These are phyloP conservation scores for Fistularia tabacaria DNA, from an alignment of 2,797 vertebrate species.

Conservation along the genomic window DNA sequence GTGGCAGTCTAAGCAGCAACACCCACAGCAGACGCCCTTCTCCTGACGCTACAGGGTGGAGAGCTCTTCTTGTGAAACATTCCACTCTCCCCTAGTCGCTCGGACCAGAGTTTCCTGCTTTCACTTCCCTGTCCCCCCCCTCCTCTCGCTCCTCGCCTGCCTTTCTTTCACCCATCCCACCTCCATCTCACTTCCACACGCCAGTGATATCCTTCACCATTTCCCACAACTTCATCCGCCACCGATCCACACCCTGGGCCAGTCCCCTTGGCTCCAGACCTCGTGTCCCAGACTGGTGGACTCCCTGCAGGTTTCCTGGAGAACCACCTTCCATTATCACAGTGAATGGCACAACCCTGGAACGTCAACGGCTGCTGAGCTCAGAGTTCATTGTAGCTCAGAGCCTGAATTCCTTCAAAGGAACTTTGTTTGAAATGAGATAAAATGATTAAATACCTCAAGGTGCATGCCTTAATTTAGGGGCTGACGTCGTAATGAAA, in stretches of 20 bases:
- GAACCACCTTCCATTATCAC: conserved; percentile 81
- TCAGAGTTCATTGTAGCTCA: conserved; percentile 6
- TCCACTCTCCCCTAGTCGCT: conserved; percentile 64
- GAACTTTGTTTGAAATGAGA: background rate
- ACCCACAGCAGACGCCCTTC: conserved; percentile 66
- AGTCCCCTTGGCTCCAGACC: conserved; percentile 16
- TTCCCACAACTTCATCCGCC: conserved; percentile 52
- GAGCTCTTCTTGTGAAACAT: conserved; percentile 77
- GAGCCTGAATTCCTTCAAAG: conserved; percentile 15
- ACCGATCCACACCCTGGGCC: conserved; percentile 20
- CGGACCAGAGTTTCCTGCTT: conserved; percentile 5
- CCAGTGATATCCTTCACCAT: conserved; percentile 37
- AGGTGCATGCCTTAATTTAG: no score
- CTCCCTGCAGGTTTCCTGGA: conserved; percentile 74
- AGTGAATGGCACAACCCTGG: conserved; percentile 40
- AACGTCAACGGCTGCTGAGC: conserved; percentile 21
- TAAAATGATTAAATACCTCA: background rate
- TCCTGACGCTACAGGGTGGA: conserved; percentile 76
- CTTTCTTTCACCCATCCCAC: conserved; percentile 28
- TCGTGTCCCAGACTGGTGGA: conserved; percentile 69
- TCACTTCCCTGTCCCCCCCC: no score
- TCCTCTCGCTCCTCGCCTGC: conserved; percentile 20
- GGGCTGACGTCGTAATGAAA: no score
- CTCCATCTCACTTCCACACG: conserved; percentile 23
- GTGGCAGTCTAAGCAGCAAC: conserved; percentile 35